Evolutionary conservation across 2,113 vertebrate species (phyloP), one percentile per base, ranked within the genome.

Genomic region (Poicephalus gulielmi): DNA sequence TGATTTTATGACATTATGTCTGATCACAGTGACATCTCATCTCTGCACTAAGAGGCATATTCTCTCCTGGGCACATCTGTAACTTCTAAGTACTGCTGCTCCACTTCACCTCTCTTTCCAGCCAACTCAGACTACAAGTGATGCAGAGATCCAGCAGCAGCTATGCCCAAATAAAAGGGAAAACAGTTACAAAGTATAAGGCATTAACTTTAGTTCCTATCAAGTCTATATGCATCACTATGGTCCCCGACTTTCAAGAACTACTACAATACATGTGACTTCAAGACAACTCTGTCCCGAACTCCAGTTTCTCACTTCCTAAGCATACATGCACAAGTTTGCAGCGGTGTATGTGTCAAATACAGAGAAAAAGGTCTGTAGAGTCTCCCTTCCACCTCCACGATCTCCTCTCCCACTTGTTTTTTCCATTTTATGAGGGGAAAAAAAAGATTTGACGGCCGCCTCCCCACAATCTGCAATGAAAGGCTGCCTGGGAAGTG

Each of bases 401-500:
- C 19, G 9, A 52, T 31, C 35, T 50, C 17, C 18, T n/a, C n/a
- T 81, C 81, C 52, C 66, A 22, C 47, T 35, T 10, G 1, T 7
- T 39, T 39, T 30, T 69, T 70, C 63, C 4, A 27, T 13, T 27
- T 24, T 3, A 50, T 3, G 33, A 17, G 11, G 24, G 6, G 0
- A 3, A 17, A 39, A 22, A 22, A 17, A 8, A 9, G 11, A 39
- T 22, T 30, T 41, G 77, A 39, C 23, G 43, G 23, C 35, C 5
- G 1, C 1, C 23, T 33, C 53, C 49, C 53, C 46, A 22, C 9
- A 31, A 12, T 1, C 28, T 7, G n/a, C 10, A 49, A 31, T 1
- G 2, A 33, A 73, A 49, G 2, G 9, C 47, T 2, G 13, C 31
- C 17, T 3, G 68, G 31, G 22, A 19, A 47, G 11, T 0, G 4